Evolutionary conservation across 2,797 vertebrate genomes (phyloP), one percentile per base, ranked within the genome.

Genomic region (Cyclura pinguis): DNA sequence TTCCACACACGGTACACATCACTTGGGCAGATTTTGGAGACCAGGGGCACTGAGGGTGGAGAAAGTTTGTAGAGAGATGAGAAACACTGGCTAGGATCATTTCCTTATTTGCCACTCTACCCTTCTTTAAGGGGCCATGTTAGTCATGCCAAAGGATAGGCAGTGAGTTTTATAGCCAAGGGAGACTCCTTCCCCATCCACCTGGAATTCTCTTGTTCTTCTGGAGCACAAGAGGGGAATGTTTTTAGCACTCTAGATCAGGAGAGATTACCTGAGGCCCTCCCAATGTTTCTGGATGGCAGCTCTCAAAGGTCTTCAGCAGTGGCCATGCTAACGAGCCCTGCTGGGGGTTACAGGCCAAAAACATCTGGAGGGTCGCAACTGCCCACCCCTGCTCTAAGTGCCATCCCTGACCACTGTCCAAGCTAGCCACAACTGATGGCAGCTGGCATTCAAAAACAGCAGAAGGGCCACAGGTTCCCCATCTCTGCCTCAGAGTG

Each of bases 1-100:
- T 99, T 99, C 99, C 99, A 99, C 47, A 99, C 99, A 0, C 98
- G 98, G 95, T 99, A 99, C 83, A 99, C 98, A 0, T 99, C 99
- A 1, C 98, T 99, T 16, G 99, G 99, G 93, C 99, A 99, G 93
- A 99, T 98, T 96, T 99, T 99, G 3, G 99, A 99, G 91, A 99
- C 98, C 88, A 99, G 96, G 2, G 99, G 99, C 82, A 99, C 98
- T 18, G 93, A 83, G 27, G 29, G 18, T 16, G 24, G 10, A 50
- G 0, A 20, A 1, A 8, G 38, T 42, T 73, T 90, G 69, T 91
- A 86, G 35, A 35, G 35, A 32, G 38, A 20, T 20, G 5, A 64
- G 24, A 67, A 83, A 72, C 42, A 20, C 32, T 57, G 14, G 22
- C 47, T 47, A 74, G 22, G 10, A 83, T 47, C 55, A 27, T 47